Evolutionary conservation across 2,888 invertebrate genomes (phyloP), one percentile per base, ranked within the genome.

Genomic region (Lasioglossum pauxillum): DNA sequence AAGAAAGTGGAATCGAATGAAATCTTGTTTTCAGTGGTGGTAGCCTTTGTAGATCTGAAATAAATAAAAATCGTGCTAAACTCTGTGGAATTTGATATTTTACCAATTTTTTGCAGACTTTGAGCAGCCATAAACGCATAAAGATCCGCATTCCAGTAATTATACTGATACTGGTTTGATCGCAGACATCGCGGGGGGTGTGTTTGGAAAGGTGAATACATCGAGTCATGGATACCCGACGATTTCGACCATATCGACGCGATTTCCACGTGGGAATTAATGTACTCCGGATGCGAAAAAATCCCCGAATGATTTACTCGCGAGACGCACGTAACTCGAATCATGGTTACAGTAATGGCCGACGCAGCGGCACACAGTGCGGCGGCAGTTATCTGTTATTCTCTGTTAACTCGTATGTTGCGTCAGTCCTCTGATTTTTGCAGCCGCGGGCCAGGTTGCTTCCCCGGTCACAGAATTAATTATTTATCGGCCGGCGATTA

Each of bases 401-500:
- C 49, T 75, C 64, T 71, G 80, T 82, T 87, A 81, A 84, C 82
- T 60, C 79, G 77, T 23, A 8, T 76, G 82, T 72, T 79, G 71
- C 83, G 69, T 46, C 79, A 49, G 76, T 35, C 46, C 53, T 49
- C 57, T 35, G 60, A 60, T 84, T 80, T 90, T 83, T 86, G n/a
- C 71, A 19, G 27, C 5, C 27, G 19, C 19, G 60, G 38, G 72
- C 35, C 73, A 46, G 60, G 71, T 79, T 72, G 77, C 79, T 69
- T 75, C 76, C 75, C 82, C 60, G 60, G 69, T 49, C 31, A 60
- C 19, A 44, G 75, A 82, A 88, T 88, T 83, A 90, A 90, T 90
- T 90, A 90, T 90, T 90, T 88, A 90, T 83, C 79, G 49, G n/a
- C 46, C 23, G 44, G 76, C 85, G 88, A 90, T 89, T 91, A 91